phyloP scores from a whole-genome alignment of 1,140 invertebrate species.

The Eupristina koningsbergeri region DNA sequence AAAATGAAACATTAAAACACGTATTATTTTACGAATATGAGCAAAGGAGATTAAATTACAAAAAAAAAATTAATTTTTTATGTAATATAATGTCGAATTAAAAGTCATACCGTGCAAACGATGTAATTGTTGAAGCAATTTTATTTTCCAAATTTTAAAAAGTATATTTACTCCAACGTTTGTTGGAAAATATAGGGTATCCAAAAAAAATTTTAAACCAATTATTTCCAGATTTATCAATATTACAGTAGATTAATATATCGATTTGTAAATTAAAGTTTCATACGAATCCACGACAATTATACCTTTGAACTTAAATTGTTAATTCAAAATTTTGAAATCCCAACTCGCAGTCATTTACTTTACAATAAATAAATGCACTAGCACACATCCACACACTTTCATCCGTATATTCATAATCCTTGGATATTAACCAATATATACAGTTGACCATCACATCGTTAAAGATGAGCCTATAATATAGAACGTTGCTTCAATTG shows the following conservation, averaged over 20 bases:
- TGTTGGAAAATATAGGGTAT: too few species aligned
- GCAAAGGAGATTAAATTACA: background rate
- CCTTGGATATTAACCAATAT: constrained; percentile 21
- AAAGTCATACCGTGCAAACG: background rate
- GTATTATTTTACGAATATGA: background rate
- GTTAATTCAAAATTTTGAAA: background rate
- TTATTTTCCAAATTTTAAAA: too few species aligned
- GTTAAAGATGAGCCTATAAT: constrained; percentile 40
- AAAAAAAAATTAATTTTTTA: background rate
- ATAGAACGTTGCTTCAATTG: constrained; percentile 60
- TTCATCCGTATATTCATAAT: constrained; percentile 35
- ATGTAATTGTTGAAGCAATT: background rate
- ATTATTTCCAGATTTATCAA: too few species aligned
- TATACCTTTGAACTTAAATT: background rate
- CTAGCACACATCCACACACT: constrained; percentile 32
- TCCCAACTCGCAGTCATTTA: background rate
- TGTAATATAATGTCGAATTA: background rate
- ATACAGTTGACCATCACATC: constrained; percentile 39
- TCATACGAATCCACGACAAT: too few species aligned
- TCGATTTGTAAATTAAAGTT: too few species aligned
- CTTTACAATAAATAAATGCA: constrained; percentile 12
- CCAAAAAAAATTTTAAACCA: too few species aligned
- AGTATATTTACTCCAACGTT: too few species aligned
- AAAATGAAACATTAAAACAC: background rate
- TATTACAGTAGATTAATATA: too few species aligned